phyloP scores from a whole-genome alignment of 2,797 vertebrate species.

The Discoglossus pictus region DNA sequence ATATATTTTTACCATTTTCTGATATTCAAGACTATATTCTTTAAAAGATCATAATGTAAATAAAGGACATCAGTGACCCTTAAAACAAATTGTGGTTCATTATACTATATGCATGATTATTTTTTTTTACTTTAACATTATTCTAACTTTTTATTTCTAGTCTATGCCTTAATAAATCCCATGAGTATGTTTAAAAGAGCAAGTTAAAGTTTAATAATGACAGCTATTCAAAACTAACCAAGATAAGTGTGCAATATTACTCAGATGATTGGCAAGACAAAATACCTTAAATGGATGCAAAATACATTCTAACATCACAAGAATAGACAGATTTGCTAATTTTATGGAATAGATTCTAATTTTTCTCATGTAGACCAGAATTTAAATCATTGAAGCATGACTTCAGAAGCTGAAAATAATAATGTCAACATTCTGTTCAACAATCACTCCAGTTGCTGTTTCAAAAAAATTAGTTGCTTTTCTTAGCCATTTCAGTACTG shows the following conservation, averaged over 20 bases:
- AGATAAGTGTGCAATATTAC: slow-evolving; percentile 38
- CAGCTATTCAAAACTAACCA: slow-evolving; percentile 36
- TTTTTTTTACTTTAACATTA: too few relatives aligned
- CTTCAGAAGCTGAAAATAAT: slow-evolving; percentile 27
- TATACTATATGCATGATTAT: too few relatives aligned
- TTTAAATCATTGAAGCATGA: slow-evolving; percentile 27
- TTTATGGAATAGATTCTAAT: slow-evolving; percentile 19
- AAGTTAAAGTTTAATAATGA: slow-evolving; percentile 40
- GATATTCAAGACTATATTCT: too few relatives aligned
- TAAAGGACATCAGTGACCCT: too few relatives aligned
- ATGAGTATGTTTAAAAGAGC: slow-evolving; percentile 24
- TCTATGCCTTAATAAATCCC: slow-evolving; percentile 33
- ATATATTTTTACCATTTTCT: too few relatives aligned
- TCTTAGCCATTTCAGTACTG: slow-evolving; percentile 2
- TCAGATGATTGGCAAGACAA: slow-evolving; percentile 39
- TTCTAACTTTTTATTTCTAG: slow-evolving; percentile 18
- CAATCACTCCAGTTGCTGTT: slow-evolving; percentile 9
- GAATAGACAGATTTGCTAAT: slow-evolving; percentile 26
- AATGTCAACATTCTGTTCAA: slow-evolving; percentile 18
- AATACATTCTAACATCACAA: slow-evolving; percentile 14
- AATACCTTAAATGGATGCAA: slow-evolving; percentile 26
- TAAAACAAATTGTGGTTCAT: too few relatives aligned
- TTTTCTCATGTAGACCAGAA: slow-evolving; percentile 18
- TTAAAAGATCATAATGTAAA: too few relatives aligned
- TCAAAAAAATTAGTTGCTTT: slow-evolving; percentile 27